Evolutionary conservation across 2,113 vertebrate genomes (phyloP).

Genomic region (Butorides virescens): DNA sequence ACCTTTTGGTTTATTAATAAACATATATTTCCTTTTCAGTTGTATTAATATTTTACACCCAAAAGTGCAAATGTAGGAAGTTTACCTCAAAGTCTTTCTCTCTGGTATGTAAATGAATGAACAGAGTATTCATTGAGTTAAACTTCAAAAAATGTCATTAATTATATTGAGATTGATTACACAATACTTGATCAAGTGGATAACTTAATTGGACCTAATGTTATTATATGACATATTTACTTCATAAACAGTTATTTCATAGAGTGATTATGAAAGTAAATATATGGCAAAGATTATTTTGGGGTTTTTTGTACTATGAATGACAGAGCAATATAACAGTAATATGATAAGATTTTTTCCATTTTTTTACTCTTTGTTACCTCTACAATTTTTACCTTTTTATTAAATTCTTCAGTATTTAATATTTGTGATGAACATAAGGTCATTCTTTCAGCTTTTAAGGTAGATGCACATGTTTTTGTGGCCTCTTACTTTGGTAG

Average conservation of each 20-base stretch:
- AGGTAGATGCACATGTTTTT: background rate
- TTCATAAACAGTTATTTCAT: background rate
- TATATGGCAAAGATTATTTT: background rate
- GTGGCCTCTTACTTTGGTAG: background rate
- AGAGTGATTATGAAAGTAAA: background rate
- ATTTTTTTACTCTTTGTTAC: background rate
- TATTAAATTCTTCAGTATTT: background rate
- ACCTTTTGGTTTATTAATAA: conserved; percentile 56
- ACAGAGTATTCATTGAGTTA: background rate
- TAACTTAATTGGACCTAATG: background rate
- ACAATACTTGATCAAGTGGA: background rate
- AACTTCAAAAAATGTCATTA: background rate
- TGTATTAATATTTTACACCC: conserved; percentile 50
- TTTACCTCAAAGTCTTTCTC: conserved; percentile 27
- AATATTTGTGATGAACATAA: background rate
- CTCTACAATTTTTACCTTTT: background rate
- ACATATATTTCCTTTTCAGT: conserved; percentile 54
- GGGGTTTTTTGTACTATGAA: background rate
- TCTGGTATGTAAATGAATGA: conserved; percentile 56
- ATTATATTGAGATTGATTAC: background rate
- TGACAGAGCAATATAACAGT: background rate
- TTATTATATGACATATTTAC: background rate
- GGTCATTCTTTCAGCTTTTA: background rate
- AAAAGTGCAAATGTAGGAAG: conserved; percentile 37
- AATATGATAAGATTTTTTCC: background rate